Conservation (phyloP, 2,113 vertebrate genomes). For the Plectropomus leopardus region DNA sequence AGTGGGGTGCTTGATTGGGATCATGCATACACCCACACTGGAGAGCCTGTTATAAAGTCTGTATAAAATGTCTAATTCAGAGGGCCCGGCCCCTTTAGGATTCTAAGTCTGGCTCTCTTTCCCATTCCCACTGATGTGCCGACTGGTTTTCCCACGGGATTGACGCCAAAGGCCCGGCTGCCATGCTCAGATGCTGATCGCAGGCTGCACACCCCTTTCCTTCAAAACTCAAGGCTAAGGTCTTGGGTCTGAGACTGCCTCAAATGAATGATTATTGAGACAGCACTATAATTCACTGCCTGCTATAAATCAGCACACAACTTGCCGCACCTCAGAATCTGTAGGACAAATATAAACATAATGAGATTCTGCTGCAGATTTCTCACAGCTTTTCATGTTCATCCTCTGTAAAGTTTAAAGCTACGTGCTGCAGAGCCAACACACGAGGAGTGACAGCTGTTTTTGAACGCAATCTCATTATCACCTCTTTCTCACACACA, state of each 20-base stretch:
- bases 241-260: conserved; percentile 39
- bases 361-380: conserved; percentile 49
- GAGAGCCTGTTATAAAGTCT: conserved; percentile 41
- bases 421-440: conserved; percentile 9
- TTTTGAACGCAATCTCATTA: conserved; percentile 45
- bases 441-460: conserved; percentile 26
- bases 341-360: conserved; percentile 49
- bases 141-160: conserved; percentile 50
- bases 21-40: conserved; percentile 25
- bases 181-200: conserved; percentile 46
- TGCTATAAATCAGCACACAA: conserved; percentile 39
- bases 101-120: conserved; percentile 49
- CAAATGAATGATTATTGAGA: conserved; percentile 31
- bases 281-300: conserved; percentile 1
- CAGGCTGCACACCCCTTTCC: conserved; percentile 39
- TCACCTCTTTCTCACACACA: conserved; percentile 2
- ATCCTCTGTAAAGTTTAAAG: conserved; percentile 47
- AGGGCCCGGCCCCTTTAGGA: conserved; percentile 41
- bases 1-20: conserved; percentile 54
- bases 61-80: conserved; percentile 60
- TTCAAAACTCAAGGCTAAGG: conserved; percentile 52
- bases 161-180: conserved; percentile 19
- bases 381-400: conserved; percentile 54
- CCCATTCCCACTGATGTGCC: conserved; percentile 57
- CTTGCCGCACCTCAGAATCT: conserved; percentile 14